Evolutionary conservation across 2,888 invertebrate species (phyloP).

Genomic region (Cosmia trapezina): DNA sequence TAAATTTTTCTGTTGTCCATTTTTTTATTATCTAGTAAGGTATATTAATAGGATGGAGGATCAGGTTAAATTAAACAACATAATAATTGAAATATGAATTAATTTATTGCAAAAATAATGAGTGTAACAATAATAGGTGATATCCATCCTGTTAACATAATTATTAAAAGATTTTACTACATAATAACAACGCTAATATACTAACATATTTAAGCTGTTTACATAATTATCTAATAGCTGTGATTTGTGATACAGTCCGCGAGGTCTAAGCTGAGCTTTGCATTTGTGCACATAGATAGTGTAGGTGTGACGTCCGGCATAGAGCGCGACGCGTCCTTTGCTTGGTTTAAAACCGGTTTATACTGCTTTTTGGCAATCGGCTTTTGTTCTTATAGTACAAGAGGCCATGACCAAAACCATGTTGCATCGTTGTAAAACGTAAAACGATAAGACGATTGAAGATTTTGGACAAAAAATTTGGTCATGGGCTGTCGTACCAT

Average conservation of each 20-base stretch:
- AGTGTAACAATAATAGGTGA: slow-evolving; percentile 40
- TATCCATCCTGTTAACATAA: slow-evolving; percentile 76
- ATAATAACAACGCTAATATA: background rate
- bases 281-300: too few species aligned
- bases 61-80: slow-evolving; percentile 68
- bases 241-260: background rate
- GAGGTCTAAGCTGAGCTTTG: too few species aligned
- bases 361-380: too few species aligned
- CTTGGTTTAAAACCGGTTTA: too few species aligned
- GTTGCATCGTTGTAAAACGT: too few species aligned
- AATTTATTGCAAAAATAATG: slow-evolving; percentile 51
- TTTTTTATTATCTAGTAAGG: background rate
- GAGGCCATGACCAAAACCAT: too few species aligned
- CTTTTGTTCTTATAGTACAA: too few species aligned
- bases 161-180: background rate
- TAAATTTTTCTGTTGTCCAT: background rate
- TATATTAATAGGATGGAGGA: slow-evolving; percentile 75
- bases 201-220: background rate
- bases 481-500: too few species aligned
- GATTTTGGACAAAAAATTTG: too few species aligned
- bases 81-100: slow-evolving; percentile 21
- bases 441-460: too few species aligned
- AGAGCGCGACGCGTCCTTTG: too few species aligned
- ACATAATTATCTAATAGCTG: background rate
- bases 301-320: too few species aligned